Base-by-base conservation (phyloP, 2,888 invertebrate genomes). In the Urechis unicinctus region DNA sequence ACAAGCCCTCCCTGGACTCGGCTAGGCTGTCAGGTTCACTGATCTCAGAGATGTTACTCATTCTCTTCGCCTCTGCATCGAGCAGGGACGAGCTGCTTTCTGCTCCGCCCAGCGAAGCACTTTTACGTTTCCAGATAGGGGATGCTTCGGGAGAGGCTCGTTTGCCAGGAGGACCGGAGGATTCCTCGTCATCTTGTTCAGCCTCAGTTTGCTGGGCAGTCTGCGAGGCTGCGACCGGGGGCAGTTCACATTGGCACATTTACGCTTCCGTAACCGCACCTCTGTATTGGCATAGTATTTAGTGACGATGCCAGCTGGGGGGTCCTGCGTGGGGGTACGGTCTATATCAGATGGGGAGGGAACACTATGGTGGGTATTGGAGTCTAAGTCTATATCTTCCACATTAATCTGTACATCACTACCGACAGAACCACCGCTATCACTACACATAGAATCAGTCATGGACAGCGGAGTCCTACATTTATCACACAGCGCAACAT, bases 51-150 rank as follows among this genome's bases (percentile, higher is more conserved):
- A 79, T 79, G 67, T 79, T 79, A 66, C 78, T 79, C 72, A 79
- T 72, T 42, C 79, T 71, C 64, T 79, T 79, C 52, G 69, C 70
- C 52, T 78, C 78, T 21, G 59, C 61, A n/a, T 24, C 24, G 4
- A 28, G 28, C 25, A 50, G 17, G 36, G 36, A 36, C 9, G 9
- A 13, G 28, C 6, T 42, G 44, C n/a, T 24, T 21, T 9, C 3
- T 17, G 24, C 50, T 29, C n/a, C 28, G 3, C 52, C 45, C 21
- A 55, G 41, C 58, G 59, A 46, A 54, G 66, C 64, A 60, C 71
- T 73, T 68, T 79, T 79, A 31, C 79, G 71, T 68, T 79, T 80
- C 80, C 80, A 81, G 44, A 80, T 77, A 0, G 80, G 79, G 5
- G 79, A 78, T 22, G 75, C 45, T 50, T 54, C 54, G 13, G 54